A percentile compares a stretch with the other conserved stretches of the same genome.
Evolutionary conservation across 2,888 invertebrate species (phyloP).

Genomic region (Plutella xylostella): DNA sequence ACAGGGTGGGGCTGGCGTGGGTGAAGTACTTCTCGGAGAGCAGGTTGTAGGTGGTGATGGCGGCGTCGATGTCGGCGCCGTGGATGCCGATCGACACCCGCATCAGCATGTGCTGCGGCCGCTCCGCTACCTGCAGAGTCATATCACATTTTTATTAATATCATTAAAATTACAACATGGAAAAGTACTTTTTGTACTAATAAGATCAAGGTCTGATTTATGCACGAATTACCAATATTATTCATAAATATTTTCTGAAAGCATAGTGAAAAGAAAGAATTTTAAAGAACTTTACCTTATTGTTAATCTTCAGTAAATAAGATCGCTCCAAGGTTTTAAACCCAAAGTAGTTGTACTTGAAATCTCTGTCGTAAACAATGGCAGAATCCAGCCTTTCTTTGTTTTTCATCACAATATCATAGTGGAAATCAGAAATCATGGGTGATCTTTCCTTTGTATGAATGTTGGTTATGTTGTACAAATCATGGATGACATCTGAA

Average conservation of each 20-base stretch:
- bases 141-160: no score
- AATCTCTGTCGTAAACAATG: conserved; percentile 97
- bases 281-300: conserved; percentile 76
- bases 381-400: conserved; percentile 93
- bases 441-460: conserved; percentile 79
- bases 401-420: conserved; percentile 85
- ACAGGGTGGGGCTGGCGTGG: conserved; percentile 97
- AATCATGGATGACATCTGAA: conserved; percentile 90
- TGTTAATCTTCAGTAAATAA: conserved; percentile 91
- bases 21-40: conserved; percentile 97
- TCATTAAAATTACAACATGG: no score
- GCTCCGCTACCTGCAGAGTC: conserved; percentile 83
- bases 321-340: conserved; percentile 98
- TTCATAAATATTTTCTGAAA: no score
- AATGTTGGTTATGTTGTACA: conserved; percentile 82
- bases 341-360: conserved; percentile 98
- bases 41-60: conserved; percentile 95
- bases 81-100: conserved; percentile 97
- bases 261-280: no score
- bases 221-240: neutral
- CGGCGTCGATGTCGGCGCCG: conserved; percentile 90
- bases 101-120: conserved; percentile 99
- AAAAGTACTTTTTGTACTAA: no score
- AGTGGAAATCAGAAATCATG: conserved; percentile 88
- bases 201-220: no score